Percentiles rank a stretch among this genome's conserved stretches.
Evolutionary conservation across 64 coral and sea anemone species (phyloP).

Genomic region (Actinia equina): DNA sequence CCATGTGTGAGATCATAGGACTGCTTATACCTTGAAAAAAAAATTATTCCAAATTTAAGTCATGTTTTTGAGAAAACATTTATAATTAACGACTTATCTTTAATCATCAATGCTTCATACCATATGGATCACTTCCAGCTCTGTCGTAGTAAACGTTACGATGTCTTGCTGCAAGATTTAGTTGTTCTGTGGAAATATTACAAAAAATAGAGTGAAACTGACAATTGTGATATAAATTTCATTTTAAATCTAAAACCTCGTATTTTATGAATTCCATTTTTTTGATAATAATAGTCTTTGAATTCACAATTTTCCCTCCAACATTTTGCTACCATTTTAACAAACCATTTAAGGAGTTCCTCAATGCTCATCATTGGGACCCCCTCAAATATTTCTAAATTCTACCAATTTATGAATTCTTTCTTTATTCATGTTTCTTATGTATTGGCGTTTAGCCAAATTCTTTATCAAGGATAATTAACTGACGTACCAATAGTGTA

Average conservation of each 20-base stretch:
- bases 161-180: conserved; percentile 77
- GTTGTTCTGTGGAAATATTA: conserved; percentile 54
- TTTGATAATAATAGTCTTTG: too few relatives aligned
- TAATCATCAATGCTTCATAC: background rate
- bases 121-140: conserved; percentile 72
- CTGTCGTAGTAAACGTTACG: conserved; percentile 82
- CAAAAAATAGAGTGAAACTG: background rate
- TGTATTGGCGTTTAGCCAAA: too few relatives aligned
- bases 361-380: background rate
- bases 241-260: background rate
- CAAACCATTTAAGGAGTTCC: background rate
- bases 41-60: background rate
- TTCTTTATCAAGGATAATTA: too few relatives aligned
- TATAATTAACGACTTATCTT: background rate
- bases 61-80: background rate
- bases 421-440: too few relatives aligned
- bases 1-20: background rate
- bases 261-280: too few relatives aligned
- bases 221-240: background rate
- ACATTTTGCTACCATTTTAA: background rate
- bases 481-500: conserved; percentile 57
- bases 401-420: background rate
- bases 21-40: conserved; percentile 5
- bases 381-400: background rate
- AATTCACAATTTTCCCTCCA: too few relatives aligned